phyloP scores from a whole-genome alignment of 23 tunicate genomes.

The Aplidium turbinatum region DNA sequence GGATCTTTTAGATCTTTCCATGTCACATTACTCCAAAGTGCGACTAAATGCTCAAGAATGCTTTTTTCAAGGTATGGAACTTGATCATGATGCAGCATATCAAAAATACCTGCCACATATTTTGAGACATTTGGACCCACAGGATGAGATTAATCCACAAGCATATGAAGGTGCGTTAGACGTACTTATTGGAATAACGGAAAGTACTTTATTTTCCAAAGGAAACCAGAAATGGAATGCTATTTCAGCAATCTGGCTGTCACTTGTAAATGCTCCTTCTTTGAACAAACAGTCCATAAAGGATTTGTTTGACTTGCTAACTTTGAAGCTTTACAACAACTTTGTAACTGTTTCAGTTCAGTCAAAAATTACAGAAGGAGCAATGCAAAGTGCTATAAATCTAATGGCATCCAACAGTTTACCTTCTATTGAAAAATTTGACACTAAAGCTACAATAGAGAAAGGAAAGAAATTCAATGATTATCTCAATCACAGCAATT shows the following conservation, averaged over 20 bases:
- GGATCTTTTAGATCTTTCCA: slow-evolving; percentile 68
- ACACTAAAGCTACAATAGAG: not conserved
- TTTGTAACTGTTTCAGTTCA: slow-evolving; percentile 65
- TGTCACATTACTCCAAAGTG: slow-evolving; percentile 82
- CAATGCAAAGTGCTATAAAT: slow-evolving; percentile 28
- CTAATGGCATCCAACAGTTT: slow-evolving; percentile 13
- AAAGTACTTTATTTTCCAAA: slow-evolving; percentile 28
- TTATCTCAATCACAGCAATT: slow-evolving; percentile 3
- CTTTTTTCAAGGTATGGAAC: slow-evolving; percentile 68
- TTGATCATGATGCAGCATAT: slow-evolving; percentile 47
- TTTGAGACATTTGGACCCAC: slow-evolving; percentile 47
- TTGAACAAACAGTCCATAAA: slow-evolving; percentile 81
- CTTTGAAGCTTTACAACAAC: slow-evolving; percentile 44
- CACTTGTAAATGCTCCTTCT: slow-evolving; percentile 61
- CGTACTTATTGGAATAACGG: slow-evolving; percentile 60
- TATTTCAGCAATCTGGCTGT: slow-evolving; percentile 71
- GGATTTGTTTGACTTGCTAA: slow-evolving; percentile 49
- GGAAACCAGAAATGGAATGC: slow-evolving; percentile 71
- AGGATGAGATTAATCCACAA: slow-evolving; percentile 38
- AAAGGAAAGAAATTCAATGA: slow-evolving; percentile 12
- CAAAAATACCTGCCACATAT: slow-evolving; percentile 71
- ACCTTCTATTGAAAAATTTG: slow-evolving; percentile 7
- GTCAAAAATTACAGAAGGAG: slow-evolving; percentile 11
- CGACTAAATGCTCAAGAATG: slow-evolving; percentile 68
- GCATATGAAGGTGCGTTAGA: slow-evolving; percentile 76